Base-by-base conservation (phyloP, 2,888 invertebrate genomes). In the Helobdella robusta region DNA sequence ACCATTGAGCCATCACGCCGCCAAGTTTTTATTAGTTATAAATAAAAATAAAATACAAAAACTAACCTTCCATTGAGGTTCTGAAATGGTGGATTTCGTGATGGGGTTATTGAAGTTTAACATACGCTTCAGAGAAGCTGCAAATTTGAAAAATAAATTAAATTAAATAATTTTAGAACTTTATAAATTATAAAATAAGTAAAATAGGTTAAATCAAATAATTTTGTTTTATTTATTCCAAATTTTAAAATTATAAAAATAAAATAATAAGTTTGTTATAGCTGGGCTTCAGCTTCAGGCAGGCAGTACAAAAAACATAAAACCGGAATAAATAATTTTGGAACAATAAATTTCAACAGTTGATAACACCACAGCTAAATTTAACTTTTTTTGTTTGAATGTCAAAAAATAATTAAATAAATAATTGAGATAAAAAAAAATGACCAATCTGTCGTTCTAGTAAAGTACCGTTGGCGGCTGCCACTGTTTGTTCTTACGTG, bases 101-200 rank as follows among this genome's bases (percentile, higher is more conserved):
- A 87, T 82, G 40, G 87, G 85, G 6, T 87, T 85, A 80, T 94
- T 93, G 66, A 95, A 83, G 82, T 94, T 94, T 67, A 95, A 83
- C 93, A 95, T 94, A 82, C 91, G 91, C 82, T 89, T 91, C 70
- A 95, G 82, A 71, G 92, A 91, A 84, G 85, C 91, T 71, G 66
- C 20, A 69, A 64, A 20, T n/a, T n/a, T n/a, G n/a, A n/a, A n/a
- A n/a, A n/a, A n/a, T n/a, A n/a, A n/a, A n/a, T n/a, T n/a, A n/a
- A n/a, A n/a, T n/a, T n/a, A n/a, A n/a, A n/a, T n/a, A n/a, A n/a
- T n/a, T n/a, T n/a, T n/a, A n/a, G n/a, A n/a, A n/a, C n/a, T n/a
- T n/a, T n/a, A n/a, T n/a, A n/a, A n/a, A n/a, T n/a, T n/a, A n/a
- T n/a, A n/a, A n/a, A n/a, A n/a, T n/a, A n/a, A n/a, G n/a, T n/a